These are phyloP conservation scores for Drusus annulatus DNA, from an alignment of 1,140 invertebrate species.

Conservation along the genomic window DNA sequence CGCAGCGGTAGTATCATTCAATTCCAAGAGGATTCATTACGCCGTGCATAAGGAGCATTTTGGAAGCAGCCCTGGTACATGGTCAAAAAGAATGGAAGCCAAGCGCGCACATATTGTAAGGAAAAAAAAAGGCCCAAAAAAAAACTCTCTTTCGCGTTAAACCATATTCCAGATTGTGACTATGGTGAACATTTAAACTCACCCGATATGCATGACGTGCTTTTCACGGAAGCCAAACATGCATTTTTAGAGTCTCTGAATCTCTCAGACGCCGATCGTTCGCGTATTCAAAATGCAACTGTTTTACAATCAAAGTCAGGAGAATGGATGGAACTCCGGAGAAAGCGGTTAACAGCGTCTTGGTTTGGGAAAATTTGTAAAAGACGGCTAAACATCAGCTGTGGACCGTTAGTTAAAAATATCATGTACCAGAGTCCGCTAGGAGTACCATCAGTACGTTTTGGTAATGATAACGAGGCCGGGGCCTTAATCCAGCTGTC, in stretches of 20 bases:
- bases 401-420: slow-evolving; percentile 48
- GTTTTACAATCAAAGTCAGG: slow-evolving; percentile 48
- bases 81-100: not conserved
- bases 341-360: slow-evolving; percentile 56
- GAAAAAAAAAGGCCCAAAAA: not conserved
- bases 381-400: slow-evolving; percentile 35
- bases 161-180: not conserved
- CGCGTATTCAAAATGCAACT: slow-evolving; percentile 44
- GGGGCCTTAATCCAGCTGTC: not conserved
- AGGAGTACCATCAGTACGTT: not conserved
- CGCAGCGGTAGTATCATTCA: not conserved
- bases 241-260: not conserved
- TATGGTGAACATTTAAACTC: not conserved
- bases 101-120: not conserved
- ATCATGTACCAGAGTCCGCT: slow-evolving; percentile 33
- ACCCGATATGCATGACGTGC: not conserved
- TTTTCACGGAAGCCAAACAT: not conserved
- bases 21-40: not conserved
- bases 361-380: slow-evolving; percentile 46
- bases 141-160: not conserved
- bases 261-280: not conserved
- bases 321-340: slow-evolving; percentile 56
- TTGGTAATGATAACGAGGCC: not conserved
- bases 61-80: not conserved
- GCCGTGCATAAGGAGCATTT: not conserved